A percentile compares a stretch with the other conserved stretches of the same genome.
phyloP scores from a whole-genome alignment of 1,140 invertebrate species.

The Drosophila rufa region DNA sequence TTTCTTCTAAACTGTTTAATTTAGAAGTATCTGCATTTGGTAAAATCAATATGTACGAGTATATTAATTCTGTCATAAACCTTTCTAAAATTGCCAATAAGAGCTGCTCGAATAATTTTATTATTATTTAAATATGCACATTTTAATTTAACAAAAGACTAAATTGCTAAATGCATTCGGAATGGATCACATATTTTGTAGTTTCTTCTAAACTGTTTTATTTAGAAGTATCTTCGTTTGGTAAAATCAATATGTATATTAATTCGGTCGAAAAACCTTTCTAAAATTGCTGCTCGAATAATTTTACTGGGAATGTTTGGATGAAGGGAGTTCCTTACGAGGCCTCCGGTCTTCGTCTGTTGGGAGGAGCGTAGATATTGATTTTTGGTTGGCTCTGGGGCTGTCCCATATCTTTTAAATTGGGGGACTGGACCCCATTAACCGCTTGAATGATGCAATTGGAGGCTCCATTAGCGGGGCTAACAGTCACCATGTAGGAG shows the following conservation, averaged over 20 bases:
- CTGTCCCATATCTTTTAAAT: background rate
- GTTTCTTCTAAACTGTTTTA: too few relatives aligned
- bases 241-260: too few relatives aligned
- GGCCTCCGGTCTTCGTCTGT: background rate
- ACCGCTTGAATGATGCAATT: constrained; percentile 26
- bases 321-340: background rate
- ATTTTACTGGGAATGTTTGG: background rate
- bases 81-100: background rate
- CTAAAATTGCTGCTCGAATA: background rate
- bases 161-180: too few relatives aligned
- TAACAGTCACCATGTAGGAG: constrained; percentile 49
- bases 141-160: too few relatives aligned
- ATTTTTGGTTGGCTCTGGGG: background rate
- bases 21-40: background rate
- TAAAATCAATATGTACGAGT: too few relatives aligned
- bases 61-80: background rate
- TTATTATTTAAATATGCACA: too few relatives aligned
- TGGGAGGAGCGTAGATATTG: background rate
- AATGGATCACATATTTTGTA: too few relatives aligned
- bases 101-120: background rate
- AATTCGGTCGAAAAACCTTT: background rate
- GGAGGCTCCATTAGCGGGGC: background rate
- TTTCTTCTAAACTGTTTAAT: background rate
- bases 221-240: constrained; percentile 1
- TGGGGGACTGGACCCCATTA: background rate